phyloP scores from a whole-genome alignment of 2,113 vertebrate species.

The Hystrix brachyura region DNA sequence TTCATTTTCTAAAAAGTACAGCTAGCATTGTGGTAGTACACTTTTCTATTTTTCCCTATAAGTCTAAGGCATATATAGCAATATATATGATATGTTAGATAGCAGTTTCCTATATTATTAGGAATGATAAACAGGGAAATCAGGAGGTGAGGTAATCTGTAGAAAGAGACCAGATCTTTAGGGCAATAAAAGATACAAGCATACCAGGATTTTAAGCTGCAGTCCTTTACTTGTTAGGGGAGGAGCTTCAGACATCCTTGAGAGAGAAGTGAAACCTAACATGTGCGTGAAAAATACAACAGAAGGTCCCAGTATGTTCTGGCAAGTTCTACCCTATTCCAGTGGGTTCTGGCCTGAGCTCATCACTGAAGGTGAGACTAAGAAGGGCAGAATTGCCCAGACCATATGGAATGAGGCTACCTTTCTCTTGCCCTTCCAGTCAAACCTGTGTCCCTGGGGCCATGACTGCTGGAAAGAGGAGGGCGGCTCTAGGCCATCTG shows the following conservation, averaged over 20 bases:
- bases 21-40: neutral
- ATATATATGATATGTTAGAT: neutral
- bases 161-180: neutral
- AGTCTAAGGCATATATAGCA: neutral
- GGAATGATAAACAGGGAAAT: neutral
- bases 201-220: neutral
- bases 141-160: neutral
- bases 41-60: constrained; percentile 38
- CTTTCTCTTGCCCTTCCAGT: neutral
- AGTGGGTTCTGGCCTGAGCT: neutral
- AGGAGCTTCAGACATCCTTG: neutral
- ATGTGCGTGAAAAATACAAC: neutral
- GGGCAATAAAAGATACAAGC: constrained; percentile 20
- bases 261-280: neutral
- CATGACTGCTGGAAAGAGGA: neutral
- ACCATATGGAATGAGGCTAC: neutral
- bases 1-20: neutral
- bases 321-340: neutral
- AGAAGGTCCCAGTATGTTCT: neutral
- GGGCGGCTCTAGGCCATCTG: neutral
- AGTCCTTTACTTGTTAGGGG: constrained; percentile 30
- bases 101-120: neutral
- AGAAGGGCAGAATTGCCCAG: neutral
- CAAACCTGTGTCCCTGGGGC: neutral
- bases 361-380: neutral